A percentile compares a stretch with the other conserved stretches of the same genome.
phyloP scores from a whole-genome alignment of 2,888 invertebrate species.

The Drosophila falleni region DNA sequence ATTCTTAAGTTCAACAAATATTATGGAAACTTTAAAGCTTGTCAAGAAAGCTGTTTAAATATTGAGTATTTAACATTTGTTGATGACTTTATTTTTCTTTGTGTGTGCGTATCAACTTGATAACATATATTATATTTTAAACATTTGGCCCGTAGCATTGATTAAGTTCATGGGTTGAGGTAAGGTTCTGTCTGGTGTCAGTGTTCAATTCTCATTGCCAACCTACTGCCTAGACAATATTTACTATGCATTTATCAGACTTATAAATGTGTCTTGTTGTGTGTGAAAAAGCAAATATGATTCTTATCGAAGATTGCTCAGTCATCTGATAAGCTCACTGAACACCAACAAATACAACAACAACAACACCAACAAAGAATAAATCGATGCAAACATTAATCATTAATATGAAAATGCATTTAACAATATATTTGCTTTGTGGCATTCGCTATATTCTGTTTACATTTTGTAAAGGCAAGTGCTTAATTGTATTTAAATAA shows the following conservation, averaged over 20 bases:
- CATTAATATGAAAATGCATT: slow-evolving; percentile 35
- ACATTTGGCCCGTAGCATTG: slow-evolving; percentile 34
- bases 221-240: slow-evolving; percentile 34
- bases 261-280: neutral
- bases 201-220: slow-evolving; percentile 44
- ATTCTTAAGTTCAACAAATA: neutral
- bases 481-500: neutral
- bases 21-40: slow-evolving; percentile 7
- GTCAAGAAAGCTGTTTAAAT: slow-evolving; percentile 44
- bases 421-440: slow-evolving; percentile 30
- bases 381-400: slow-evolving; percentile 32
- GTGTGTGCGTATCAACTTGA: slow-evolving; percentile 29
- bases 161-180: slow-evolving; percentile 28
- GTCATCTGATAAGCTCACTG: slow-evolving; percentile 25
- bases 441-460: slow-evolving; percentile 33
- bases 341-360: slow-evolving; percentile 23
- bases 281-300: slow-evolving; percentile 35
- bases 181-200: slow-evolving; percentile 17
- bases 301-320: slow-evolving; percentile 30
- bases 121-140: slow-evolving; percentile 36
- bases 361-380: slow-evolving; percentile 3
- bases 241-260: slow-evolving; percentile 32
- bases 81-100: slow-evolving; percentile 16
- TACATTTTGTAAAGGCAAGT: slow-evolving; percentile 17
- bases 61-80: slow-evolving; percentile 38